Evolutionary conservation across 2,888 invertebrate genomes (phyloP).

Genomic region (Chymomyza procnemis): DNA sequence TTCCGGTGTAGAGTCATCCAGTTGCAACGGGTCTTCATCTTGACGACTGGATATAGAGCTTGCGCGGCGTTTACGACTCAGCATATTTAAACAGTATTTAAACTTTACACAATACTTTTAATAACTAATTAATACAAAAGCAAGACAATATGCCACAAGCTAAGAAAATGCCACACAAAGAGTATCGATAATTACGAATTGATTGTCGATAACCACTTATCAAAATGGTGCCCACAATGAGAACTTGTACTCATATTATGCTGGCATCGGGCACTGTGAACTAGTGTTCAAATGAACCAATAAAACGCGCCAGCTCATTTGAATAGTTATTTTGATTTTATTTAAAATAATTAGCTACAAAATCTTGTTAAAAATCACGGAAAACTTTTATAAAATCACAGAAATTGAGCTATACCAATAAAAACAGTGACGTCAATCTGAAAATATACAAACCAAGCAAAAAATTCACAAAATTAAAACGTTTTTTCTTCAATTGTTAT

Average conservation of each 20-base stretch:
- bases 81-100: conserved; percentile 73
- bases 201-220: not conserved
- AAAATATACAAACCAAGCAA: conserved; percentile 31
- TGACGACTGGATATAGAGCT: conserved; percentile 89
- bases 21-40: conserved; percentile 83
- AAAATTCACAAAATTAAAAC: not conserved
- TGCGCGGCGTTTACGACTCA: conserved; percentile 90
- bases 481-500: conserved; percentile 9
- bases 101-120: not conserved
- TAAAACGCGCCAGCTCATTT: not conserved
- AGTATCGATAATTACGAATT: not conserved
- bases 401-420: conserved; percentile 33
- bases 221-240: not conserved
- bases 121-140: not conserved
- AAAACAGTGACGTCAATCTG: conserved; percentile 66
- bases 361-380: conserved; percentile 46
- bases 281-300: not conserved
- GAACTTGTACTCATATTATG: not conserved
- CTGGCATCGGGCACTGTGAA: not conserved
- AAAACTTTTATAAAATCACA: not conserved
- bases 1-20: conserved; percentile 82
- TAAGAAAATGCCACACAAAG: conserved; percentile 2
- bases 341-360: not conserved
- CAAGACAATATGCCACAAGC: not conserved
- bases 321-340: not conserved